Percentiles rank a stretch among this genome's conserved stretches.
These are phyloP conservation scores for Carpatolechia fugitivella DNA, from an alignment of 2,888 invertebrate species.

Conservation along the genomic window DNA sequence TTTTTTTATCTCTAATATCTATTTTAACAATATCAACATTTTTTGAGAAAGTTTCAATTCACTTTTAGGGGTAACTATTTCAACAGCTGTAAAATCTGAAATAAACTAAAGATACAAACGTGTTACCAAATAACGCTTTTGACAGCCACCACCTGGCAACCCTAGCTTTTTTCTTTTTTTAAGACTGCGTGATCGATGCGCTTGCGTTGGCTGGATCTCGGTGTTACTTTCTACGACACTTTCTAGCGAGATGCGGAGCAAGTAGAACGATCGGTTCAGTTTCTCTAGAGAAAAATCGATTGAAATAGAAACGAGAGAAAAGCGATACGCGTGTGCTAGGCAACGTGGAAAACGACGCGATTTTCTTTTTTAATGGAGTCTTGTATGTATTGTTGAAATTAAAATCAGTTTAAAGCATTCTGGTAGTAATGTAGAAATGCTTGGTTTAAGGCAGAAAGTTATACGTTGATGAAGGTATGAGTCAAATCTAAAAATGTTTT, in stretches of 20 bases:
- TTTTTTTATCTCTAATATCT: too few relatives aligned
- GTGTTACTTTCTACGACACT: slow-evolving; percentile 79
- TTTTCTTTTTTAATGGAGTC: slow-evolving; percentile 7
- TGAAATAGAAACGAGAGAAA: slow-evolving; percentile 78
- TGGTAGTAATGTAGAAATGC: too few relatives aligned
- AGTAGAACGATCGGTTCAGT: slow-evolving; percentile 71
- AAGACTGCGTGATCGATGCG: slow-evolving; percentile 61
- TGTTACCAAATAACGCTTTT: not conserved
- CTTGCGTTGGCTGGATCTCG: slow-evolving; percentile 62
- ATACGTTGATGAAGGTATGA: too few relatives aligned
- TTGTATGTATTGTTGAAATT: too few relatives aligned
- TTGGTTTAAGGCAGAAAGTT: too few relatives aligned
- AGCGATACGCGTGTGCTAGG: slow-evolving; percentile 69
- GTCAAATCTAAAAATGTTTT: too few relatives aligned
- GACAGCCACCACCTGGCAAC: slow-evolving; percentile 2
- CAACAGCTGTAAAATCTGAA: not conserved
- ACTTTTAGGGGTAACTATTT: too few relatives aligned
- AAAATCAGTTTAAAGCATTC: too few relatives aligned
- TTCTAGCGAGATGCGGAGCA: slow-evolving; percentile 79
- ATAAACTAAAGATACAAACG: not conserved
- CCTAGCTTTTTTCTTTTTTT: slow-evolving; percentile 2
- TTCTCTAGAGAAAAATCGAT: slow-evolving; percentile 77
- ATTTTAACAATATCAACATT: too few relatives aligned
- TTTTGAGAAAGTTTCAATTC: too few relatives aligned
- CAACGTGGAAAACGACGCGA: slow-evolving; percentile 44